Evolutionary conservation across 2,888 invertebrate species (phyloP).

Genomic region (Graphium colonna): DNA sequence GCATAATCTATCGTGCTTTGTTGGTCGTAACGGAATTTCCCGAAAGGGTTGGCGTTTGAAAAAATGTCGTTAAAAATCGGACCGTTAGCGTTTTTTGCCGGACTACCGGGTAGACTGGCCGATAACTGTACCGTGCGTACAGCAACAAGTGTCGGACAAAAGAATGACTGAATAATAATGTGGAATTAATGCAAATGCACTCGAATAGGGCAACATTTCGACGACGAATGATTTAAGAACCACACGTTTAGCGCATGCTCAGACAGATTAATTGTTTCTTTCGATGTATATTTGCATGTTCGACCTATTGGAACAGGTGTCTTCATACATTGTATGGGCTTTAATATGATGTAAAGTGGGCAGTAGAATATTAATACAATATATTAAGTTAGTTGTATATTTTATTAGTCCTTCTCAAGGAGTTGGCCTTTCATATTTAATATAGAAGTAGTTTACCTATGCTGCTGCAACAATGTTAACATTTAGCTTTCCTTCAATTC

Average conservation of each 20-base stretch:
- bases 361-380: neutral
- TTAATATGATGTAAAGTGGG: neutral
- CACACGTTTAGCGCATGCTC: constrained; percentile 26
- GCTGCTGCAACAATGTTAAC: too few relatives aligned
- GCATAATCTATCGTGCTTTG: constrained; percentile 76
- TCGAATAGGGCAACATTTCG: constrained; percentile 30
- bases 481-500: too few relatives aligned
- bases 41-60: constrained; percentile 62
- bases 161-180: constrained; percentile 36
- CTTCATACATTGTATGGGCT: neutral
- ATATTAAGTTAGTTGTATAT: constrained; percentile 1
- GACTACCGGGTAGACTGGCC: constrained; percentile 50
- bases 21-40: constrained; percentile 61
- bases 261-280: neutral
- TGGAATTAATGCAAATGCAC: constrained; percentile 34
- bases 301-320: neutral
- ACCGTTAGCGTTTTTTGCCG: constrained; percentile 62
- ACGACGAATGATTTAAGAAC: constrained; percentile 19
- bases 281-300: neutral
- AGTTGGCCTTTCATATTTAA: too few relatives aligned
- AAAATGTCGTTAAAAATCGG: constrained; percentile 59
- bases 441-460: too few relatives aligned
- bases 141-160: constrained; percentile 33
- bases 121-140: constrained; percentile 53
- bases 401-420: too few relatives aligned